Evolutionary conservation across 2,797 vertebrate genomes (phyloP).

Genomic region (Gallinago nigripennis): DNA sequence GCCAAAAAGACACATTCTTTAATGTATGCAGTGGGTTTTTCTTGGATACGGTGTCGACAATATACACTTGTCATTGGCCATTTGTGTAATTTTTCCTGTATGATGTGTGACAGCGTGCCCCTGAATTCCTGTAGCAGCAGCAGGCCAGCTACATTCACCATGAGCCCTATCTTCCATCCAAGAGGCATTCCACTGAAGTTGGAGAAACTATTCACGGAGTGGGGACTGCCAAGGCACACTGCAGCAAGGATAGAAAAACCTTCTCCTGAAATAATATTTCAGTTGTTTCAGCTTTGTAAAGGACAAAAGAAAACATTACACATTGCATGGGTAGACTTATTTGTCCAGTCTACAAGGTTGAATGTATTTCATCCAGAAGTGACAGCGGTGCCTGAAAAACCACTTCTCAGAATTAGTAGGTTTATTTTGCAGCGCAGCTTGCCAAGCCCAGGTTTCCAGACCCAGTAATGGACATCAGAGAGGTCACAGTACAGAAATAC

Average conservation of each 20-base stretch:
- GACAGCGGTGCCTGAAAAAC: not conserved
- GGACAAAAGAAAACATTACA: constrained; percentile 5
- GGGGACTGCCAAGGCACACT: constrained; percentile 53
- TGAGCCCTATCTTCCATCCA: constrained; percentile 38
- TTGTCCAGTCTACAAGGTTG: not conserved
- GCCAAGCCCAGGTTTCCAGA: not conserved
- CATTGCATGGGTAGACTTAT: not conserved
- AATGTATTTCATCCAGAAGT: not conserved
- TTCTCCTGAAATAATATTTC: constrained; percentile 30
- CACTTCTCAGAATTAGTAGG: constrained; percentile 15
- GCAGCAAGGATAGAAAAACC: constrained; percentile 31
- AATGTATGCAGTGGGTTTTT: not conserved
- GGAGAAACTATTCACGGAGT: not conserved
- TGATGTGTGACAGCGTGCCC: not conserved
- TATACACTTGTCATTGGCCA: not conserved
- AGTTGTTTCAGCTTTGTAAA: constrained; percentile 17
- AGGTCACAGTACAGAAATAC: not conserved
- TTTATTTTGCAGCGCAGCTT: not conserved
- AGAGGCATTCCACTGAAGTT: constrained; percentile 46
- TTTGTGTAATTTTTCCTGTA: constrained; percentile 29
- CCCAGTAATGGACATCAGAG: not conserved
- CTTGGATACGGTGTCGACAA: not conserved
- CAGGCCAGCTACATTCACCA: constrained; percentile 21
- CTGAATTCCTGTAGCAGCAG: constrained; percentile 33
- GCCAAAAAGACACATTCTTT: constrained; percentile 3